Conservation (phyloP, 2,113 vertebrate genomes). For the Urocolius indicus region DNA sequence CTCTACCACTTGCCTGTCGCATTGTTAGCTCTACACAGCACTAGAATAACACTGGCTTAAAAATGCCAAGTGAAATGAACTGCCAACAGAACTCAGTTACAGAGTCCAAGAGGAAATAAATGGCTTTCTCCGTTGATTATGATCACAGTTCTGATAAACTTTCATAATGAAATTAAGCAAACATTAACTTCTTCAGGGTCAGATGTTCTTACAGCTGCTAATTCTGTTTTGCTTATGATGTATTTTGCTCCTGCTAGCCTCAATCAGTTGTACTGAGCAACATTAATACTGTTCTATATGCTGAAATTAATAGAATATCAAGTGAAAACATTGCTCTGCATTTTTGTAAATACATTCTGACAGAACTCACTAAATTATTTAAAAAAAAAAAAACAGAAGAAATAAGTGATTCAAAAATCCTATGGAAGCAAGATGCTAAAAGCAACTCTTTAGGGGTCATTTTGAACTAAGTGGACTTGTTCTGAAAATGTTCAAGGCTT, state of each 20-base stretch:
- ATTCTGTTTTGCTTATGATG: not conserved
- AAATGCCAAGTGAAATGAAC: not conserved
- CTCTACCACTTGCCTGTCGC: not conserved
- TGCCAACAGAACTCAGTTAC: not conserved
- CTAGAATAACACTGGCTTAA: accelerated
- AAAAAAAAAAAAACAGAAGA: not conserved
- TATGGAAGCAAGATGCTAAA: not conserved
- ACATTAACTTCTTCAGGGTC: not conserved
- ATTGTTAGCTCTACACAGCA: accelerated
- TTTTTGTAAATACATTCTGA: not conserved
- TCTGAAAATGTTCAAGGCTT: not conserved
- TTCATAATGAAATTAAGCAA: not conserved
- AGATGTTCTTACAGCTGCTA: not conserved
- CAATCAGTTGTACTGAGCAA: not conserved
- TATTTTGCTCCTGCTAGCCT: not conserved
- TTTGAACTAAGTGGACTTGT: not conserved
- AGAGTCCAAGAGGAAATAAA: not conserved
- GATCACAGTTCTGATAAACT: not conserved
- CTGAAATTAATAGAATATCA: not conserved
- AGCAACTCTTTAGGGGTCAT: not conserved
- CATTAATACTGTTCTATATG: not conserved
- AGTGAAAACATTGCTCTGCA: not conserved
- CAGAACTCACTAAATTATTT: not conserved
- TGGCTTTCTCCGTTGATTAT: not conserved
- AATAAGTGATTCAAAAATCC: not conserved